Evolutionary conservation across 2,797 vertebrate genomes (phyloP), one percentile per base, ranked within the genome.

Genomic region (Aselliscus stoliczkanus): DNA sequence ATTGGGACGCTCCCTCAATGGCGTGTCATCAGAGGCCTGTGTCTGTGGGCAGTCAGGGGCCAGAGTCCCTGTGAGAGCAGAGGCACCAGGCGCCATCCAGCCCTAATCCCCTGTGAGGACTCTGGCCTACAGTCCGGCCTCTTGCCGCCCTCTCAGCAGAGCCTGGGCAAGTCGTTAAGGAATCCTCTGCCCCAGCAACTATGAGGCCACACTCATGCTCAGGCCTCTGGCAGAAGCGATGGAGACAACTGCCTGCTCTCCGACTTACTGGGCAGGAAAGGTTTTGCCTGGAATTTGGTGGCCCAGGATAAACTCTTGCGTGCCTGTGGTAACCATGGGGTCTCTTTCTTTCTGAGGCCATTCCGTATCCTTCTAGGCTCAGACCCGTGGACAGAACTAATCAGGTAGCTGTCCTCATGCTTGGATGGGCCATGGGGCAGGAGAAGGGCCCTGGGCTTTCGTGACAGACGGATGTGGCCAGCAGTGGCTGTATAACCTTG

Each of bases 111-210:
- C 31, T 7, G 1, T 7, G 42, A 25, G n/a, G n/a, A 13, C 52
- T 42, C 21, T 0, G 31, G 44, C n/a, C 14, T 20, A 1, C 2
- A 5, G 1, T 4, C 15, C 14, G 15, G 7, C 11, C 10, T 65
- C 47, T 27, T 14, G 31, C 54, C 18, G 8, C 25, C 64, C 8
- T 44, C 39, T 56, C 15, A 7, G 21, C 39, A 0, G 31, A 56
- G 50, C 29, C 56, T 9, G 2, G 7, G 31, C 13, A 17, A 14
- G 56, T 42, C 13, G 0, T 5, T 31, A 7, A 21, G 39, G 60
- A 20, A 4, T 13, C 7, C 20, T n/a, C 56, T 0, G 0, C 21
- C 2, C 29, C 11, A 3, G 21, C 52, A 10, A 1, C 5, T 7
- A 1, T 1, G 34, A 6, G 25, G 21, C 42, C 2, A 0, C 58